Evolutionary conservation across 2,113 vertebrate species (phyloP).

Genomic region (Antechinus stuartii): DNA sequence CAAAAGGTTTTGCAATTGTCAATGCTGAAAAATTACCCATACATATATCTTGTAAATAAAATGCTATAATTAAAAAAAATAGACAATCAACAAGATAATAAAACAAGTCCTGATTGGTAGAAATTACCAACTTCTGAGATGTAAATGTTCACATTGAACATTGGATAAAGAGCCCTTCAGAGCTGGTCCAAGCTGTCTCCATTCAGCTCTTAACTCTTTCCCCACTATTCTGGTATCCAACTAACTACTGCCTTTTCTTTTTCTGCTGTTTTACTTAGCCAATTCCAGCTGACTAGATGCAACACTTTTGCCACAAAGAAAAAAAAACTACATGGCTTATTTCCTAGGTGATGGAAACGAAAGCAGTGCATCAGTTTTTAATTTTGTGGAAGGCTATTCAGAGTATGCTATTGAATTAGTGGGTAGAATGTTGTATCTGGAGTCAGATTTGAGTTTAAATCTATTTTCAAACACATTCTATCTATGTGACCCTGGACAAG

Average conservation of each 20-base stretch:
- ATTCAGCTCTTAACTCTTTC: neutral
- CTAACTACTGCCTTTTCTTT: neutral
- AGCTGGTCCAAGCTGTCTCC: neutral
- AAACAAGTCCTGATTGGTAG: neutral
- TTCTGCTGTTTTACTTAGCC: neutral
- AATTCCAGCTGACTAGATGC: neutral
- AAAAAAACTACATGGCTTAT: neutral
- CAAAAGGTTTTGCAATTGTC: no score
- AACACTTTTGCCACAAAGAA: neutral
- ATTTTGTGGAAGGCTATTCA: neutral
- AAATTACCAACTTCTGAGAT: neutral
- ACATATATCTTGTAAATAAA: no score
- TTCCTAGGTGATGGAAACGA: neutral
- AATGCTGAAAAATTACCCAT: no score
- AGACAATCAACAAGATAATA: neutral
- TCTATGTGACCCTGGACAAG: neutral
- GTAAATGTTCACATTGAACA: neutral
- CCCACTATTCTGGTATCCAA: neutral
- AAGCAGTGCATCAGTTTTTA: neutral
- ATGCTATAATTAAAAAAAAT: no score
- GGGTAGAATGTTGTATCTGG: neutral
- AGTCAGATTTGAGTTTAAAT: neutral
- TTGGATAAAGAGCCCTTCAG: neutral
- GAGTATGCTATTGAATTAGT: neutral
- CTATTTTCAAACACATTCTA: neutral